Base-by-base conservation (phyloP, 2,888 invertebrate genomes). In the Deilephila porcellus region DNA sequence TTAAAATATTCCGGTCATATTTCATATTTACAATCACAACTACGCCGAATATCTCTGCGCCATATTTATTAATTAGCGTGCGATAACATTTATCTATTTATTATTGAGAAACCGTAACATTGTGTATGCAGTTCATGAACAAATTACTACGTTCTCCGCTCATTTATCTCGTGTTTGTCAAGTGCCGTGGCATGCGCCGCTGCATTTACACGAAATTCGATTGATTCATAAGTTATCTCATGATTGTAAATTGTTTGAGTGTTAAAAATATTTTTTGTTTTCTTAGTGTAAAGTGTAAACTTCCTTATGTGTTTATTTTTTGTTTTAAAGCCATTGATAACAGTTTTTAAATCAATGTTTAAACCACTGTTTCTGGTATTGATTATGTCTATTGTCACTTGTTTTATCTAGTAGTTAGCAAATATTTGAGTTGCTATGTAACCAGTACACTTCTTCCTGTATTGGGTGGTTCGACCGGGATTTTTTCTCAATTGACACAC, bases 51-150 rank as follows among this genome's bases (percentile, higher is more conserved):
- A 34, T 63, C 34, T 62, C 32, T 34, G 62, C 62, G 62, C 62
- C 62, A 62, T 32, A 7, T 63, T 63, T 63, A 63, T 37, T 63
- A 63, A 63, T 62, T 62, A 62, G 62, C n/a, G 6, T 62, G 19
- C n/a, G 63, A 63, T 63, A 63, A 34, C 19, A 45, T 34, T 37
- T 37, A 63, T 63, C 63, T 37, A 19, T 17, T 56, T n/a, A 17
- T 56, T 56, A 56, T n/a, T 56, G 56, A 56, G n/a, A 56, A 45
- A 45, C 45, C 45, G 45, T 45, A 45, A 45, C 45, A 56, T 17
- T 56, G 56, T 56, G 17, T 19, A 53, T 56, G 56, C 56, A 56
- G 56, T 45, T 45, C 45, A 45, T 45, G 45, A 45, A 56, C n/a
- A 56, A 56, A 1, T n/a, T 56, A 56, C n/a, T 56, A 56, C n/a